A percentile compares a stretch with the other conserved stretches of the same genome.
Evolutionary conservation across 2,113 vertebrate species (phyloP).

Genomic region (Copsychus sechellarum): DNA sequence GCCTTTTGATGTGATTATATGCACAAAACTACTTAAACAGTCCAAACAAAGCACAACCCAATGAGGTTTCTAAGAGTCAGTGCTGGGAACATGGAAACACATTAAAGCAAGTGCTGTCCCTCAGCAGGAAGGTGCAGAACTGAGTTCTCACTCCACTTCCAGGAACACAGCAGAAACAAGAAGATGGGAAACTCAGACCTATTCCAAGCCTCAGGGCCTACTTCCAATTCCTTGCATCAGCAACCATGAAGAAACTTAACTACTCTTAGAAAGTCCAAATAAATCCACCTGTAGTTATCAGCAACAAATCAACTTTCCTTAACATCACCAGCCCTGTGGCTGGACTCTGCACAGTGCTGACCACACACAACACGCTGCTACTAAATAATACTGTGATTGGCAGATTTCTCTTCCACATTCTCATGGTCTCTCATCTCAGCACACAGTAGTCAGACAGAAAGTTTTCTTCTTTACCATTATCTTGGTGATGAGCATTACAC

Average conservation of each 20-base stretch:
- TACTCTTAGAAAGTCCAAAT: neutral
- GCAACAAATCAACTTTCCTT: neutral
- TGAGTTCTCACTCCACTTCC: neutral
- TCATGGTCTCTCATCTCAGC: neutral
- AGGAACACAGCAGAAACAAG: rapidly evolving
- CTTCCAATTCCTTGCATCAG: neutral
- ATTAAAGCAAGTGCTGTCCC: neutral
- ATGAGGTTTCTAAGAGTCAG: neutral
- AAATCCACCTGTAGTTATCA: neutral
- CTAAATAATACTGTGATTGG: neutral
- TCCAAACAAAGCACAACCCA: neutral
- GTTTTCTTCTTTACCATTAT: neutral
- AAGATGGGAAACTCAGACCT: neutral
- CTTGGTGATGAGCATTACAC: rapidly evolving
- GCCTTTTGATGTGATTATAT: neutral
- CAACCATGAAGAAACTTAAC: neutral
- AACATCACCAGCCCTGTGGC: neutral
- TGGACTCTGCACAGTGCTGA: neutral
- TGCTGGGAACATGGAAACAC: neutral
- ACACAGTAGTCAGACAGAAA: neutral
- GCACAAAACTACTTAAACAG: neutral
- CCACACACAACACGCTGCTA: neutral
- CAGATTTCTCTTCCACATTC: neutral
- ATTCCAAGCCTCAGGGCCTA: too few species aligned
- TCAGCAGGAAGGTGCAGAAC: neutral